Base-by-base conservation (phyloP, 2,797 vertebrate genomes). In the Centroberyx gerrardi region DNA sequence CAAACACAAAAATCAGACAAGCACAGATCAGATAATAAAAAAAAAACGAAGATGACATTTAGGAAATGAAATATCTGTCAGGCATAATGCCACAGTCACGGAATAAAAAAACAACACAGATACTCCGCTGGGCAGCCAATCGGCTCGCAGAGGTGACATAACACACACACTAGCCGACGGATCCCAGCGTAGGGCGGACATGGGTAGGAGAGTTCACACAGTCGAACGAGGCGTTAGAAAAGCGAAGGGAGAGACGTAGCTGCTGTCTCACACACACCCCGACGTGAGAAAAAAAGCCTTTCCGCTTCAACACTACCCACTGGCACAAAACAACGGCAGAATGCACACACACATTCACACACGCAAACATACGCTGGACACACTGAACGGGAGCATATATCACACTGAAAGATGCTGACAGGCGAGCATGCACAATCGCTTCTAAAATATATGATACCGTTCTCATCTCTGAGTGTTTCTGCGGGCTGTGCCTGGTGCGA, bases 181-280 rank as follows among this genome's bases (percentile, higher is more conserved):
- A 62, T 83, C 74, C 53, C 27, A 27, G 75, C 72, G 79, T 13
- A 66, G 76, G 68, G 75, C 52, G 75, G 80, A 68, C 67, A 68
- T 72, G 51, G n/a, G 4, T 40, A 42, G n/a, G 22, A 79, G 80
- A 82, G 86, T 88, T 88, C 67, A 74, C 78, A 84, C 65, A 74
- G 40, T 53, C 15, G 31, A 73, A 81, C 33, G 73, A 87, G 80
- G 76, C 74, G 62, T 85, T 82, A 55, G 79, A 61, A 48, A 73
- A 81, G 74, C 69, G 68, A 56, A 75, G 44, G 28, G 61, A 66
- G 69, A 68, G 54, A 82, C 60, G 55, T 59, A 68, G 61, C 68
- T 70, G 76, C 67, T 15, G 76, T 78, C 13, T 78, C 74, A 69
- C 49, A 68, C 49, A 68, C 71, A 80, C 64, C 60, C 78, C 62